Evolutionary conservation across 1,140 invertebrate species (phyloP), one percentile per base, ranked within the genome.

Genomic region (Nautilus pompilius): DNA sequence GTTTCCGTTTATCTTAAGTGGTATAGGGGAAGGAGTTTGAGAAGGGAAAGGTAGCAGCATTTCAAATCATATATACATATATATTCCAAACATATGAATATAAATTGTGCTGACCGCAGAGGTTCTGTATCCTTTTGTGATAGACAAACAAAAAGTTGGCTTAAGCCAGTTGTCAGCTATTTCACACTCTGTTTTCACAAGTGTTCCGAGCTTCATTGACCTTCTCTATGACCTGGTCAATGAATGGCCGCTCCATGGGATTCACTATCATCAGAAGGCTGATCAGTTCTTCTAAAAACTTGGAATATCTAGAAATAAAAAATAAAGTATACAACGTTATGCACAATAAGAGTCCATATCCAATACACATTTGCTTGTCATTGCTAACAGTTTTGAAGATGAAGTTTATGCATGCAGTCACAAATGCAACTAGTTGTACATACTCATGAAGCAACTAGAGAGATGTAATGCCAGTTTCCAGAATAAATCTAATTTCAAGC

Each of bases 221-320:
- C 58, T 65, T 71, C 29, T 76, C 65, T 17, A 82, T 66, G 6
- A 82, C 76, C 58, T 74, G 66, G 64, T 81, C 76, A 54, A 84
- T 80, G 63, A 81, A 92, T 6, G 91, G 91, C 56, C 91, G 82
- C 76, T 92, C 90, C 81, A 88, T 87, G 45, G 88, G 87, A 84
- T 91, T 89, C 2, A 90, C 87, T 75, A 89, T 88, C 53, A 93
- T 77, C 85, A 92, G 89, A 32, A 83, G 88, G 29, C 85, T 71
- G 48, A 92, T 89, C 53, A 91, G 81, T 57, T 90, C 87, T 65
- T 91, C 87, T 76, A 92, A 82, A 68, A 88, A 87, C 86, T 89
- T 72, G 13, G 75, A 76, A 66, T 72, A 82, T 32, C 80, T 82
- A 62, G 22, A 73, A 67, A 30, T 34, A 55, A 63, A 41, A 54